A percentile compares a stretch with the other conserved stretches of the same genome.
Evolutionary conservation across 2,797 vertebrate species (phyloP).

Genomic region (Simalia tracyae): DNA sequence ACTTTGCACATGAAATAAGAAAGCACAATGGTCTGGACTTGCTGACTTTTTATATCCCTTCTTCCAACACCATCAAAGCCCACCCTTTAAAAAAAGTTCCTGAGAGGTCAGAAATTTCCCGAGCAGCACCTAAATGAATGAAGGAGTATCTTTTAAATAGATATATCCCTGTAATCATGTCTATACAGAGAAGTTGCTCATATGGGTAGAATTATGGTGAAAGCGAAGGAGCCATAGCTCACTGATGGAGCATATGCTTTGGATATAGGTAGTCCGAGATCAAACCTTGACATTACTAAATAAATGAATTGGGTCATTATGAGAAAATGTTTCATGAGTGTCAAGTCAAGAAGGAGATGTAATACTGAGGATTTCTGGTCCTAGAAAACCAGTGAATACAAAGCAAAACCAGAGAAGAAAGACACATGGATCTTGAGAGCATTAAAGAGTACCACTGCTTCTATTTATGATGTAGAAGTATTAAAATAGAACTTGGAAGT

Average conservation of each 20-base stretch:
- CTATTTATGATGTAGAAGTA: not conserved
- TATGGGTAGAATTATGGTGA: not conserved
- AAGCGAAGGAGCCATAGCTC: not conserved
- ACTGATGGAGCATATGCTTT: not conserved
- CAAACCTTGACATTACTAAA: not conserved
- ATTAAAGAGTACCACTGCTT: not conserved
- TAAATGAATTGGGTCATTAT: not conserved
- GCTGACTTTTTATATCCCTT: not conserved
- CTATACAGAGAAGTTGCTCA: not conserved
- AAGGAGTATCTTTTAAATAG: not conserved
- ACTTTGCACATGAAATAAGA: not conserved
- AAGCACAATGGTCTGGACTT: not conserved
- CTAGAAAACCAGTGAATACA: not conserved
- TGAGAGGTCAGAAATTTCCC: not conserved
- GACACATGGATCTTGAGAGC: not conserved
- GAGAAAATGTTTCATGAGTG: not conserved
- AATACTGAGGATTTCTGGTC: not conserved
- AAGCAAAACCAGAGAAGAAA: not conserved
- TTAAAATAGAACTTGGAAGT: not conserved
- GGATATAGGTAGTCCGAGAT: not conserved
- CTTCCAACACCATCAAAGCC: not conserved
- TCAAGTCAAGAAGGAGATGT: not conserved
- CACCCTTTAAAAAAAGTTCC: not conserved
- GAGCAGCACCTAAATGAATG: not conserved
- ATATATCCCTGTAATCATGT: not conserved